A percentile compares a stretch with the other conserved stretches of the same genome.
Evolutionary conservation across 2,888 invertebrate species (phyloP).

Genomic region (Lordiphosa fenestrarum): DNA sequence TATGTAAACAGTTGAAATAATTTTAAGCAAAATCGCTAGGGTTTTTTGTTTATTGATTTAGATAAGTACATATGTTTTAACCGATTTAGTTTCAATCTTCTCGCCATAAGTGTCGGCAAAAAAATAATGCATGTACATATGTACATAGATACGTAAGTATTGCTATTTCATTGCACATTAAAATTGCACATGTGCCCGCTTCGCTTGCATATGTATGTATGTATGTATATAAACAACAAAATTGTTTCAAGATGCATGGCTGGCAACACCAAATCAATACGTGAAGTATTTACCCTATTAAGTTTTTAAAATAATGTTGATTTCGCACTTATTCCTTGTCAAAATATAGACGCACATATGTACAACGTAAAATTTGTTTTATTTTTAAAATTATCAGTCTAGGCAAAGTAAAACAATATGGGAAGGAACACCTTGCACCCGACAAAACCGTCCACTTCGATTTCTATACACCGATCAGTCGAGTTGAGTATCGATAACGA

Average conservation of each 20-base stretch:
- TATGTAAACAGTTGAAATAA: neutral
- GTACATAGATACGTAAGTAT: conserved; percentile 23
- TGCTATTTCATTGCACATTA: conserved; percentile 4
- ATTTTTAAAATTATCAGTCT: no score
- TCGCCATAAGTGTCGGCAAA: conserved; percentile 7
- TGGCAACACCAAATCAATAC: neutral
- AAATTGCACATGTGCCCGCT: conserved; percentile 21
- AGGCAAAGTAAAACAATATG: no score
- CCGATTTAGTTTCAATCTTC: conserved; percentile 10
- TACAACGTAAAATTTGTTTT: no score
- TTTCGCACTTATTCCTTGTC: no score
- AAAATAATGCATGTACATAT: conserved; percentile 23
- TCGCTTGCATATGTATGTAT: conserved; percentile 6
- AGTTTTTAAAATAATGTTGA: neutral
- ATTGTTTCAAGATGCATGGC: neutral
- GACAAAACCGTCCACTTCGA: no score
- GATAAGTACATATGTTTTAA: neutral
- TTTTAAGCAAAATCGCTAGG: no score
- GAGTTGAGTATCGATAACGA: no score
- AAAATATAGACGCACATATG: no score
- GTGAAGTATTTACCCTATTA: neutral
- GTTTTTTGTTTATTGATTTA: no score
- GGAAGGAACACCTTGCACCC: no score
- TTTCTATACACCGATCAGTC: no score
- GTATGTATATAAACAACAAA: neutral